Evolutionary conservation across 2,888 invertebrate genomes (phyloP).

Genomic region (Drosophila lacicola): DNA sequence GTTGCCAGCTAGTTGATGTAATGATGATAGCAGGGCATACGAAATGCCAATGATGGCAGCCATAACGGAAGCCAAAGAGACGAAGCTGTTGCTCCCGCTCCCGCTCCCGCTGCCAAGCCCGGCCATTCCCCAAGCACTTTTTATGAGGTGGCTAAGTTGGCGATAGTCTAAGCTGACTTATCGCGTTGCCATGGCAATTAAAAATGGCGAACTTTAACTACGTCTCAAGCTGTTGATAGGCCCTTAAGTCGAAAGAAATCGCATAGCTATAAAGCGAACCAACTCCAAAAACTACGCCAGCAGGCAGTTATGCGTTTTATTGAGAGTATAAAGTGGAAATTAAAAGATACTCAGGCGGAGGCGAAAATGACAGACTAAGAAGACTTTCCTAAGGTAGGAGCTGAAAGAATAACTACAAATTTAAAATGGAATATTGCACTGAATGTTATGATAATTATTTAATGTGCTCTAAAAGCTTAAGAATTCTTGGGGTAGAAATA

Average conservation of each 20-base stretch:
- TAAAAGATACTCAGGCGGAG: too few relatives aligned
- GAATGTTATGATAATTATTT: too few relatives aligned
- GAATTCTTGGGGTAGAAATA: too few relatives aligned
- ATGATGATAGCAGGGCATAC: slow-evolving; percentile 49
- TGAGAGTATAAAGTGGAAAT: slow-evolving; percentile 4
- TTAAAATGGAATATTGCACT: too few relatives aligned
- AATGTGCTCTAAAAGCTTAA: too few relatives aligned
- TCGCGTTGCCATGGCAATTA: slow-evolving; percentile 68
- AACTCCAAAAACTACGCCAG: slow-evolving; percentile 2
- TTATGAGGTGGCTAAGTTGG: slow-evolving; percentile 73
- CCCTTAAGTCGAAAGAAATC: slow-evolving; percentile 52
- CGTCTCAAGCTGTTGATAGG: slow-evolving; percentile 68
- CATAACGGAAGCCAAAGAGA: slow-evolving; percentile 72
- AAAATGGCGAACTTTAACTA: slow-evolving; percentile 71
- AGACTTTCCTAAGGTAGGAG: too few relatives aligned
- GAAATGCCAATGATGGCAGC: slow-evolving; percentile 55
- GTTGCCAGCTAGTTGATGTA: slow-evolving; percentile 51
- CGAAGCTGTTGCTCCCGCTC: slow-evolving; percentile 39
- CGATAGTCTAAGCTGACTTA: slow-evolving; percentile 57
- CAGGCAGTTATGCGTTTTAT: slow-evolving; percentile 18
- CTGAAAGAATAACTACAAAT: too few relatives aligned
- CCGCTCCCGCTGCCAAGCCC: too few relatives aligned
- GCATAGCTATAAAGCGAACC: slow-evolving; percentile 34
- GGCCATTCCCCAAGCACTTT: slow-evolving; percentile 40
- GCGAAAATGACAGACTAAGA: too few relatives aligned